Percentiles rank a stretch among this genome's conserved stretches.
These are phyloP conservation scores for Junonia oenone DNA, from an alignment of 2,888 invertebrate species.

Conservation along the genomic window DNA sequence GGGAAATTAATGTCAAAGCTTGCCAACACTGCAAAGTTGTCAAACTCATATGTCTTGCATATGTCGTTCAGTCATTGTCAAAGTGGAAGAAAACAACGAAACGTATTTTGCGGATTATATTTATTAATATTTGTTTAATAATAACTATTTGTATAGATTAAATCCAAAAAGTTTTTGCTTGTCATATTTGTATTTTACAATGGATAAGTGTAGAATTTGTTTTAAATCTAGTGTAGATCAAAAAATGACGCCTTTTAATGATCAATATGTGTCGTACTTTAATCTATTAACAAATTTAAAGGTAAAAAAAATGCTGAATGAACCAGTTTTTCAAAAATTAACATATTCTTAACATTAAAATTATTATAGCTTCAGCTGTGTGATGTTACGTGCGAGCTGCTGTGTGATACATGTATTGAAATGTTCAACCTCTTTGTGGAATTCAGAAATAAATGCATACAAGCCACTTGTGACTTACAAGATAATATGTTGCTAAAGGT, in stretches of 20 bases:
- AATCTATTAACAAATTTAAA: constrained; percentile 54
- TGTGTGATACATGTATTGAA: constrained; percentile 44
- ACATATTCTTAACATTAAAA: background rate
- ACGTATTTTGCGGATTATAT: no score
- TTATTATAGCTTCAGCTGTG: constrained; percentile 41
- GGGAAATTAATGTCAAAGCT: no score
- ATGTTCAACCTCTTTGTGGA: constrained; percentile 41
- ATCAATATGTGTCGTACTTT: constrained; percentile 41
- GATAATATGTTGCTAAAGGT: constrained; percentile 30
- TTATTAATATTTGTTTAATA: no score
- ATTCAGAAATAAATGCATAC: constrained; percentile 49
- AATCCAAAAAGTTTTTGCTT: background rate
- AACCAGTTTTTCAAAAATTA: background rate
- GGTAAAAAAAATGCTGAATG: constrained; percentile 37
- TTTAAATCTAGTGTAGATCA: constrained; percentile 36
- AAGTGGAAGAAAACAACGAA: no score
- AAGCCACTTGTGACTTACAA: constrained; percentile 39
- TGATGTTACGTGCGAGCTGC: constrained; percentile 47
- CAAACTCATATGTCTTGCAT: no score
- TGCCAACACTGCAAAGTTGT: no score
- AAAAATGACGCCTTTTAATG: constrained; percentile 39
- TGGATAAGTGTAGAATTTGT: constrained; percentile 58
- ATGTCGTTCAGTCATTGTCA: no score
- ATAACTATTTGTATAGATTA: no score
- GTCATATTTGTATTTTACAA: constrained; percentile 17